Percentiles rank a stretch among this genome's conserved stretches.
Conservation (phyloP, 2,888 invertebrate genomes). For the Epistrophella euchroma region DNA sequence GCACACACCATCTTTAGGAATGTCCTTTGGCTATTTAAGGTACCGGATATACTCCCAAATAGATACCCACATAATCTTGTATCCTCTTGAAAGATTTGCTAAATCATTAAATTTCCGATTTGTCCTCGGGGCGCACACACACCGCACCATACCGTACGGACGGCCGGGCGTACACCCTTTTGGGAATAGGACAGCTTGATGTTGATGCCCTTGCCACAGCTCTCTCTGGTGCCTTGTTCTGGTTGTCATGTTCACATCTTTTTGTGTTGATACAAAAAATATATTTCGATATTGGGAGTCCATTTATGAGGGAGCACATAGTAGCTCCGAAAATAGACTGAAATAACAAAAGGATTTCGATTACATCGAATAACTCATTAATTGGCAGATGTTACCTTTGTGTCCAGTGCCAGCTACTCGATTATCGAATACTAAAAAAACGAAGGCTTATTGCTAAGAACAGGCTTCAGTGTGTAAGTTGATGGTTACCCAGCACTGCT, state of each 20-base stretch:
- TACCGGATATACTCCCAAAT: conserved; percentile 48
- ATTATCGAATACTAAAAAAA: conserved; percentile 53
- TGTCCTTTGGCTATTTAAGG: conserved; percentile 61
- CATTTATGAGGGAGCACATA: conserved; percentile 47
- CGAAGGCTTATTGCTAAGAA: conserved; percentile 65
- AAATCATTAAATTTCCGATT: conserved; percentile 73
- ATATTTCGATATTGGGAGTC: conserved; percentile 49
- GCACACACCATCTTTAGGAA: conserved; percentile 67
- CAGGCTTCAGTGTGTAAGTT: conserved; percentile 51
- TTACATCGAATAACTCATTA: conserved; percentile 73
- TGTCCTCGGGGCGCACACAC: conserved; percentile 36
- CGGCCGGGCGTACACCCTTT: background rate
- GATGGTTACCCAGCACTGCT: conserved; percentile 16
- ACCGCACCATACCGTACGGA: background rate
- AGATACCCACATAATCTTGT: conserved; percentile 67
- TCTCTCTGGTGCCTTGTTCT: conserved; percentile 14
- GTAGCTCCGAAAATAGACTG: conserved; percentile 31
- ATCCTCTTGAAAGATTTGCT: conserved; percentile 70
- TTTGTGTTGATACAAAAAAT: conserved; percentile 27
- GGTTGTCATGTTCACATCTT: conserved; percentile 66
- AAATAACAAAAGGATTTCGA: conserved; percentile 72
- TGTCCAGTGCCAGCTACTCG: conserved; percentile 45
- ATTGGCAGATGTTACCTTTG: conserved; percentile 70
- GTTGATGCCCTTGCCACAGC: background rate
- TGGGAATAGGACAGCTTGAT: background rate